These are phyloP conservation scores for Lamellibrachia columna DNA, from an alignment of 2,888 invertebrate genomes.

Conservation along the genomic window DNA sequence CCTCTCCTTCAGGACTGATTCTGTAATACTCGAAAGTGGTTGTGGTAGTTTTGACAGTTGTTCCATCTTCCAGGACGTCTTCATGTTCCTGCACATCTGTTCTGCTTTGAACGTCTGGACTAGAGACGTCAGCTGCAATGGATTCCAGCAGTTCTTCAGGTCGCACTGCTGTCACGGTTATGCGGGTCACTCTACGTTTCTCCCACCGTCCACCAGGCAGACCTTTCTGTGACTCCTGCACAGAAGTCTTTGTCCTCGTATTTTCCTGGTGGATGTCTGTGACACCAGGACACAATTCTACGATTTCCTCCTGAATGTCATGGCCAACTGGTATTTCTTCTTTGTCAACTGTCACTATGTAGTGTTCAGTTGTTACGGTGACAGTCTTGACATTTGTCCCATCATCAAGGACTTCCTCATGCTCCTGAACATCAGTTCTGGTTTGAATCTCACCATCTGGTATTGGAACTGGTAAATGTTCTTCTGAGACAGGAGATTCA, in stretches of 20 bases:
- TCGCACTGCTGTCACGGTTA: not conserved
- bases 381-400: conserved; percentile 24
- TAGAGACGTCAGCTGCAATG: not conserved
- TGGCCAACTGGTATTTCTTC: conserved; percentile 21
- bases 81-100: not conserved
- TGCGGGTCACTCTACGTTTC: not conserved
- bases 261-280: conserved; percentile 24
- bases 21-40: conserved; percentile 13
- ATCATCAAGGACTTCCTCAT: conserved; percentile 21
- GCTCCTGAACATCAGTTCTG: not conserved
- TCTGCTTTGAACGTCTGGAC: not conserved
- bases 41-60: conserved; percentile 18
- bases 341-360: not conserved
- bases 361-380: conserved; percentile 13
- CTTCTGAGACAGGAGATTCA: conserved; percentile 14
- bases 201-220: not conserved
- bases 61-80: conserved; percentile 22
- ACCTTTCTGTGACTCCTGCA: not conserved
- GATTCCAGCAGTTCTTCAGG: not conserved
- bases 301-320: conserved; percentile 30
- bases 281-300: conserved; percentile 33
- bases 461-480: not conserved
- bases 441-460: not conserved
- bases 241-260: not conserved
- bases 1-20: not conserved